Base-by-base conservation (phyloP, 2,113 vertebrate genomes). In the Nycticryphes semicollaris region DNA sequence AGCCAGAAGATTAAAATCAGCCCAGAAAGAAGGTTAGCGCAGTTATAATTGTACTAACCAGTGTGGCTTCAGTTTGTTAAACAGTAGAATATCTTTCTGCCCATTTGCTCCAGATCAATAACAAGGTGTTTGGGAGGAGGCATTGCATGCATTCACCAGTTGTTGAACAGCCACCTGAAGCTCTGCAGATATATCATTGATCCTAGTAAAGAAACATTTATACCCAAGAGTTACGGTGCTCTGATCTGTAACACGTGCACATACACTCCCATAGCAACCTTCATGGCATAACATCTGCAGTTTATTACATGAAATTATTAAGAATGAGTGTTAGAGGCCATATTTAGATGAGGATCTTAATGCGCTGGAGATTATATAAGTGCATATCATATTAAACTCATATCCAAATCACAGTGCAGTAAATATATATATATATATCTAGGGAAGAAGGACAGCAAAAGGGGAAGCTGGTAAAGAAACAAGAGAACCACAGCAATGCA, bases 1-100 rank as follows among this genome's bases (percentile, higher is more conserved):
- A 91, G 76, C 48, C 47, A 60, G 84, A 90, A 95, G 80, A 89
- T 96, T 81, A 94, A 90, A 95, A 81, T 74, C 73, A 94, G 31
- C 33, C 64, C 45, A 87, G 51, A 72, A 74, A 86, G 62, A 72
- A 83, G 63, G 60, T 84, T 91, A 87, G 33, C n/a, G 18, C 5
- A 79, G 54, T 23, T 50, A 51, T 79, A 82, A 73, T 84, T 88
- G 35, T 63, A 78, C 60, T 28, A 92, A 91, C 53, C 64, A 82
- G 43, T 48, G 53, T 30, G 48, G 57, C 14, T 87, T 37, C 54
- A 80, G 33, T 74, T 77, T 75, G 24, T 80, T 96, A 83, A 87
- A 64, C 7, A 3, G 60, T 39, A 37, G 62, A 66, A 53, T 64
- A 76, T 73, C 53, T 79, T 69, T 48, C 74, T 72, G 91, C 80